Evolutionary conservation across 2,888 invertebrate species (phyloP), one percentile per base, ranked within the genome.

Genomic region (Barypeithes pellucidus): DNA sequence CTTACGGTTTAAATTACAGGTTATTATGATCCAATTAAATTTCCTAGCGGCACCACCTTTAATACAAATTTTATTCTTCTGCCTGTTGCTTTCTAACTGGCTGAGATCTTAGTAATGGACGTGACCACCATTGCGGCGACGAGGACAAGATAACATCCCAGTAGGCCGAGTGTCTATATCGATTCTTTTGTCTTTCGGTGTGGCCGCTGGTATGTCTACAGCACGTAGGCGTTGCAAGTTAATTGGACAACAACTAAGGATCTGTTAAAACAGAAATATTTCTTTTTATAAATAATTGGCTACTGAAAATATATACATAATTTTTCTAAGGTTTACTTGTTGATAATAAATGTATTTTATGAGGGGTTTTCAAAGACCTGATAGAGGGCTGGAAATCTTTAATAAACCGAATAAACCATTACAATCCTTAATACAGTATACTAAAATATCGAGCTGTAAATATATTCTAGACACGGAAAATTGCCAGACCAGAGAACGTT

Each of bases 71-170:
- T 11, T n/a, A 14, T 52, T 29, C 29, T 22, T 29, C 7, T 29
- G 29, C 2, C 8, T 24, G 52, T 52, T 29, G 20, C n/a, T 52
- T 52, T 52, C n/a, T 29, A 29, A 67, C 67, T 59, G 57, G 59
- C 59, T 67, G 45, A 67, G 67, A 59, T 67, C 43, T 59, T 67
- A 67, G 57, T 67, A 67, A 67, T 67, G 67, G 57, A 24, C 43
- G 43, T 67, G 43, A 22, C 47, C 47, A 54, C 66, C 39, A 52
- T 54, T 50, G 50, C 59, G 16, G 52, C 71, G 65, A 24, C 71
- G 39, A 71, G 36, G 59, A 71, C 71, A 65, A 43, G 71, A 65
- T 71, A 71, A 71, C 63, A 71, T 71, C 59, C 71, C 65, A 12
- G 65, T 47, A 71, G 47, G 36, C 29, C 41, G 71, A 45, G 71